Percentiles rank a stretch among this genome's conserved stretches.
These are phyloP conservation scores for Perdita meconis DNA, from an alignment of 2,888 invertebrate species.

Conservation along the genomic window DNA sequence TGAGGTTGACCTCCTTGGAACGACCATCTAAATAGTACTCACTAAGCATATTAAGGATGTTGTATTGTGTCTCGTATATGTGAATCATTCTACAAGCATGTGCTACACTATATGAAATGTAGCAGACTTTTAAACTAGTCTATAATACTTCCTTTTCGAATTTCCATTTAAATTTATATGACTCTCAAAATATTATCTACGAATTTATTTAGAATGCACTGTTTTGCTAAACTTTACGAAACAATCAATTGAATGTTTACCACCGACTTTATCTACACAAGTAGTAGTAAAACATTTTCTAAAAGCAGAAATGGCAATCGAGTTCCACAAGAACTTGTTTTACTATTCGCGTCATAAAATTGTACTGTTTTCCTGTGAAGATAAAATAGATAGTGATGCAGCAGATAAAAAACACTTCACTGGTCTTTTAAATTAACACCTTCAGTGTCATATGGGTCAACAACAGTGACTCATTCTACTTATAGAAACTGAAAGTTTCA, in stretches of 20 bases:
- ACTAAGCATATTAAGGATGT: constrained; percentile 9
- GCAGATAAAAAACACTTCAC: no score
- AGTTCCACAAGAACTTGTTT: not conserved
- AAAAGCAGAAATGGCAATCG: not conserved
- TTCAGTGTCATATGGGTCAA: no score
- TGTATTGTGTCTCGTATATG: constrained; percentile 2
- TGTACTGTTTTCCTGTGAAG: not conserved
- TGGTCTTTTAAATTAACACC: no score
- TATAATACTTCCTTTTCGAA: not conserved
- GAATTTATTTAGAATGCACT: no score
- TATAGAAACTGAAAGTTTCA: no score
- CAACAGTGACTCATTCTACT: no score
- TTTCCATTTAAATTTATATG: no score
- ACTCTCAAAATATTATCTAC: no score
- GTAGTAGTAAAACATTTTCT: not conserved
- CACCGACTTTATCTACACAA: not conserved
- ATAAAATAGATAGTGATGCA: not conserved
- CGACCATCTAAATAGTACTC: constrained; percentile 45
- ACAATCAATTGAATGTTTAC: no score
- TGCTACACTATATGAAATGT: not conserved
- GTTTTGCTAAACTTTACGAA: no score
- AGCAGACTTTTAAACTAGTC: not conserved
- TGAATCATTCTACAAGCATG: not conserved
- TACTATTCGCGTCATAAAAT: no score
- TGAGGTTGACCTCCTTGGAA: constrained; percentile 68